Base-by-base conservation (phyloP, 2,113 vertebrate genomes). In the Cettia cetti region DNA sequence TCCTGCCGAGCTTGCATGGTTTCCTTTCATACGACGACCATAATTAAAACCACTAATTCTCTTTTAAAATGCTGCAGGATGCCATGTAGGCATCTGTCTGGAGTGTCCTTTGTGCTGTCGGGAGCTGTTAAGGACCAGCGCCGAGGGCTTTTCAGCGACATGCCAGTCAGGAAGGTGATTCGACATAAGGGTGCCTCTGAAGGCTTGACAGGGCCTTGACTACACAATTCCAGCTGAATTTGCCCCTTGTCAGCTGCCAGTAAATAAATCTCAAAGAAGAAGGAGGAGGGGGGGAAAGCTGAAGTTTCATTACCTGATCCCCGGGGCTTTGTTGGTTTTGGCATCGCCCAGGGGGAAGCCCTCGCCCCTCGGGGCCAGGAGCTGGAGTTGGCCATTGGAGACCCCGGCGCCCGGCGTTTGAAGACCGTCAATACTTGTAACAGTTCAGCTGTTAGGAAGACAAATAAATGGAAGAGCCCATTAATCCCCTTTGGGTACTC, bases 21-120 rank as follows among this genome's bases (percentile, higher is more conserved):
- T 98, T 97, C 98, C 97, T 98, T 98, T 98, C 98, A 98, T 97
- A 97, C 96, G 39, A 98, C 98, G 98, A 98, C 98, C 98, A 98
- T 98, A 98, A 98, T 98, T 98, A 98, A 98, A 98, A 98, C 98
- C 98, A 98, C 98, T 98, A 98, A 98, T 98, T 98, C 98, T 98
- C 98, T 98, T 98, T 98, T 98, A 98, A 98, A 98, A 98, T 98
- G 98, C 98, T 98, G 98, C 98, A 98, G 98, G 98, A 98, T 98
- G 98, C 98, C 98, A 98, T 98, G 98, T 98, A 98, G 98, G 98
- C 98, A 98, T 98, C 98, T 98, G 98, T 98, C 98, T 98, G 98
- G 98, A 98, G 98, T 98, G 98, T 98, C 98, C 98, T 98, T 98
- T 98, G 98, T 98, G 98, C 98, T 98, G 98, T 98, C 98, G 98